Percentiles rank a stretch among this genome's conserved stretches.
phyloP scores from a whole-genome alignment of 2,113 vertebrate genomes.

The Lanius collurio region DNA sequence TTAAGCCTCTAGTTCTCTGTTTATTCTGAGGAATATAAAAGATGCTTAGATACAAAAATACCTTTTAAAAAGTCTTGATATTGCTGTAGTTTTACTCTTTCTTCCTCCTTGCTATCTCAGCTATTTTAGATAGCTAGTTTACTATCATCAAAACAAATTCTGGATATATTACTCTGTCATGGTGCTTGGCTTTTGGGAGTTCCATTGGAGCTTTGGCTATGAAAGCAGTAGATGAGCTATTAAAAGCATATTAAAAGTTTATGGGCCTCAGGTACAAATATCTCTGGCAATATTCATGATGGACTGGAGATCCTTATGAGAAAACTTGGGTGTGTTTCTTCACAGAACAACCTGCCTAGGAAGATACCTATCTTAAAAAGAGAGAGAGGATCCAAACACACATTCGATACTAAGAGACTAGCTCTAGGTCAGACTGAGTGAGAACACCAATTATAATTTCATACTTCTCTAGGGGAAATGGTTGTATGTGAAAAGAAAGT shows the following conservation, averaged over 20 bases:
- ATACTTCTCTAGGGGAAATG: not conserved
- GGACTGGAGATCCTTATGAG: not conserved
- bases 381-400: fast-evolving
- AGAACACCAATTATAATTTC: not conserved
- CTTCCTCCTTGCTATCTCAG: not conserved
- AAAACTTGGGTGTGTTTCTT: not conserved
- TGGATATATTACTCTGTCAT: not conserved
- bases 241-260: not conserved
- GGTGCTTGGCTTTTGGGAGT: not conserved
- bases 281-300: not conserved
- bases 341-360: not conserved
- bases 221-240: not conserved
- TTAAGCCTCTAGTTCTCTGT: not conserved
- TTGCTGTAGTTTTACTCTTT: not conserved
- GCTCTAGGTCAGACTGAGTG: not conserved
- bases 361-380: not conserved
- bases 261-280: not conserved
- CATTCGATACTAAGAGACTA: not conserved
- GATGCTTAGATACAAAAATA: not conserved
- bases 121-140: not conserved
- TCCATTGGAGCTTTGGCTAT: slow-evolving; percentile 6
- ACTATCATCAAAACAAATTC: not conserved
- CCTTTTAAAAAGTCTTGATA: not conserved
- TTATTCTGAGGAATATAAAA: not conserved
- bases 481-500: not conserved